Evolutionary conservation across 2,888 invertebrate genomes (phyloP), one percentile per base, ranked within the genome.

Genomic region (Lasioglossum calceatum): DNA sequence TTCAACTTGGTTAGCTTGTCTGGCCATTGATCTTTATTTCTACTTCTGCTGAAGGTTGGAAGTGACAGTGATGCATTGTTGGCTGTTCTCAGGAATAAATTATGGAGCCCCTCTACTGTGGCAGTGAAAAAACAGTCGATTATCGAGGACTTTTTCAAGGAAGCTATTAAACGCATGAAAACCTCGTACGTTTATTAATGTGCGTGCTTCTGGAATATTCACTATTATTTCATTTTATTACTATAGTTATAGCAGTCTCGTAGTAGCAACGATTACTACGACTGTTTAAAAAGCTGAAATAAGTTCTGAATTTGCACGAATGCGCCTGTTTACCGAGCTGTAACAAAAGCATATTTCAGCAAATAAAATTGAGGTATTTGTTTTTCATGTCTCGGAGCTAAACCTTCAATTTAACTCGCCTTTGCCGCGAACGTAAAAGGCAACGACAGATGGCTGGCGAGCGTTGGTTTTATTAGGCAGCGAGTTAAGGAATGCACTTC

Each of bases 11-110:
- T 36, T 64, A 64, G 7, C 64, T 64, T 32, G 64, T 64, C 64
- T 64, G 64, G 19, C 61, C 76, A 64, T 64, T 64, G 64, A 64
- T 64, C 64, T 64, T 85, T 73, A 79, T 84, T 85, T 70, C 61
- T 72, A 64, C 64, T 64, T 64, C 64, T 64, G 64, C 36, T 64
- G 64, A 64, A 32, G 19, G 64, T 32, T 32, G 64, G 64, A 64
- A 64, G 64, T 64, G 64, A 64, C 64, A 64, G 32, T 64, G 64
- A 64, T 36, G 64, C 64, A 64, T 64, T 64, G 64, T 64, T 32
- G 32, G 64, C 32, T 64, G 64, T 32, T 64, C 64, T 64, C 64
- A 32, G 32, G 64, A 64, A 64, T 64, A 64, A 64, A 64, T 64
- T 64, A 64, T 64, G 32, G 32, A 64, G 64, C 16, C 32, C 19